phyloP scores from a whole-genome alignment of 2,113 vertebrate genomes.

The Nannobrachium achirus region DNA sequence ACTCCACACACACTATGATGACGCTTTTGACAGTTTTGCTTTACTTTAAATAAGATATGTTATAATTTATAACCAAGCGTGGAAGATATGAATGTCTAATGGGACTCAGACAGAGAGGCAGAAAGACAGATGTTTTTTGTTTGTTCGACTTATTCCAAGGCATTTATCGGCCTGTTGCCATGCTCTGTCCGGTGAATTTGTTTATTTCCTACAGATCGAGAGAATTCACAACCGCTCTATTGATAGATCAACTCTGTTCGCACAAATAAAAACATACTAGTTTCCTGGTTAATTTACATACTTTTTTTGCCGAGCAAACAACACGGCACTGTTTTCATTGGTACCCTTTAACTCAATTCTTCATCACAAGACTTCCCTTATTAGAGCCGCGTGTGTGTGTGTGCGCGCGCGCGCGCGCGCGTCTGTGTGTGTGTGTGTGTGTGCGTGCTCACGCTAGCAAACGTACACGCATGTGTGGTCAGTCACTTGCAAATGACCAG shows the following conservation, averaged over 20 bases:
- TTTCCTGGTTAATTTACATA: conserved; percentile 74
- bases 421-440: not conserved
- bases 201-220: conserved; percentile 46
- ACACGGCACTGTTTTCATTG: conserved; percentile 30
- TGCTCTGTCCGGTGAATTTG: conserved; percentile 50
- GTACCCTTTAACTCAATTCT: conserved; percentile 2
- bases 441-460: not conserved
- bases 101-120: not conserved
- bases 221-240: conserved; percentile 56
- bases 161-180: conserved; percentile 2
- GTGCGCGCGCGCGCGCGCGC: not conserved
- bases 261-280: conserved; percentile 31
- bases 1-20: not conserved
- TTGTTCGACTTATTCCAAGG: conserved; percentile 8
- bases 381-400: conserved; percentile 5
- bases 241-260: conserved; percentile 18
- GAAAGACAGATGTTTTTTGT: conserved; percentile 28
- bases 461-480: not conserved
- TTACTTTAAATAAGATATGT: too few species aligned
- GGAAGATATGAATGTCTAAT: too few species aligned
- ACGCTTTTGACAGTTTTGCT: not conserved
- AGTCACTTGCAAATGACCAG: conserved; percentile 50
- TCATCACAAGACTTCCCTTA: conserved; percentile 5
- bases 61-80: too few species aligned
- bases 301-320: conserved; percentile 23